A percentile compares a stretch with the other conserved stretches of the same genome.
Evolutionary conservation across 2,888 invertebrate genomes (phyloP).

Genomic region (Leucophora obtusa): DNA sequence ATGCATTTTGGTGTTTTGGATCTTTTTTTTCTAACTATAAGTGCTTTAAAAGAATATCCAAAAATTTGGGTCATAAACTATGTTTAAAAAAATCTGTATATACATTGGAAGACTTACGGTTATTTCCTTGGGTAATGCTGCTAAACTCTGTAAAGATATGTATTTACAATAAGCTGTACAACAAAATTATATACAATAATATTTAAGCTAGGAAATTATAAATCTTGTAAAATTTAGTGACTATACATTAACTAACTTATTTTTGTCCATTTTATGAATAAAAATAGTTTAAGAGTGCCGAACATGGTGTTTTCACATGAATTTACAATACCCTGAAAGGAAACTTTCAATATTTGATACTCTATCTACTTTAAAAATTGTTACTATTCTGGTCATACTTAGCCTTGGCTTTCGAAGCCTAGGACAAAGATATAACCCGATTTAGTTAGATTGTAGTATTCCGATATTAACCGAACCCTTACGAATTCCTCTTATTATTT

Average conservation of each 20-base stretch:
- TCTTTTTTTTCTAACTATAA: background rate
- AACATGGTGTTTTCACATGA: conserved; percentile 23
- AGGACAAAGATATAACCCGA: too few species aligned
- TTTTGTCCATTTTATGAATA: background rate
- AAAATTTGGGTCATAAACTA: too few species aligned
- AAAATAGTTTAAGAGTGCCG: conserved; percentile 16
- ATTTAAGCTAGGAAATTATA: conserved; percentile 40
- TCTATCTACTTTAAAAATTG: too few species aligned
- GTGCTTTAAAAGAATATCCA: background rate
- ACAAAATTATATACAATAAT: conserved; percentile 59
- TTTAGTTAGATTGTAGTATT: too few species aligned
- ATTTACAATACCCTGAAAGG: background rate
- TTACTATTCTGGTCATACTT: too few species aligned
- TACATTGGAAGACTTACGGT: conserved; percentile 82
- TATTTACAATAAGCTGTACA: conserved; percentile 77
- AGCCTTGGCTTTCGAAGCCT: too few species aligned
- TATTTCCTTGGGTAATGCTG: conserved; percentile 88
- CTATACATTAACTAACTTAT: conserved; percentile 33
- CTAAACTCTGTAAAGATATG: conserved; percentile 86
- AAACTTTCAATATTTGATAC: too few species aligned
- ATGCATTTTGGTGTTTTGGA: background rate
- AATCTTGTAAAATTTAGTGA: conserved; percentile 36
- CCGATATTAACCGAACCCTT: too few species aligned
- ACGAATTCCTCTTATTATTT: too few species aligned
- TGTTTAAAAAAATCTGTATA: background rate